These are phyloP conservation scores for Myotis pilosus DNA, from an alignment of 2,797 vertebrate genomes.

Conservation along the genomic window DNA sequence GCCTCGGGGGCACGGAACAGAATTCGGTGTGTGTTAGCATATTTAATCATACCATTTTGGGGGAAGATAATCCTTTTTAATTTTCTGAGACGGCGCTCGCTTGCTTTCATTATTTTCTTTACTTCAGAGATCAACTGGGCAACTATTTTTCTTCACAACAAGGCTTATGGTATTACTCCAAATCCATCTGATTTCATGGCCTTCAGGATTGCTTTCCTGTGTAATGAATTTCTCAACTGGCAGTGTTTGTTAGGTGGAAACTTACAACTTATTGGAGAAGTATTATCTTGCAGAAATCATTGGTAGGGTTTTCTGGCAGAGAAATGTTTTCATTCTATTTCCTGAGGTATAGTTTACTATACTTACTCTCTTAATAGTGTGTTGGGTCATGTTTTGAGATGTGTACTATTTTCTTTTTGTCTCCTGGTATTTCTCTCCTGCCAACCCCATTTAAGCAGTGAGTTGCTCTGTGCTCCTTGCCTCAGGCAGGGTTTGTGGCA, in stretches of 20 bases:
- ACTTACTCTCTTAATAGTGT: not conserved
- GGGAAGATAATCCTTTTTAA: slow-evolving; percentile 55
- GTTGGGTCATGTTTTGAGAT: not conserved
- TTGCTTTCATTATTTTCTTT: slow-evolving; percentile 64
- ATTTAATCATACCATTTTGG: slow-evolving; percentile 60
- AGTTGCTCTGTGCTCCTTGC: not conserved
- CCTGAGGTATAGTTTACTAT: not conserved
- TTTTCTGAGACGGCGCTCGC: not conserved
- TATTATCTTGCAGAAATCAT: slow-evolving; percentile 22
- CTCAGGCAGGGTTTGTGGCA: not conserved
- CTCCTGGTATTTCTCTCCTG: not conserved
- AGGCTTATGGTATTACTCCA: slow-evolving; percentile 42
- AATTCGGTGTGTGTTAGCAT: slow-evolving; percentile 28
- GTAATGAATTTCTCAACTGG: slow-evolving; percentile 59
- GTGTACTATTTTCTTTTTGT: not conserved
- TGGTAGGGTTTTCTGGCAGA: not conserved
- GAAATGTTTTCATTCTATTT: not conserved
- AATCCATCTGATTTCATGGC: slow-evolving; percentile 53
- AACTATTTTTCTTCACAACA: slow-evolving; percentile 61
- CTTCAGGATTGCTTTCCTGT: slow-evolving; percentile 46
- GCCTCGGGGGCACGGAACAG: not conserved
- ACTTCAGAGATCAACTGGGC: slow-evolving; percentile 56
- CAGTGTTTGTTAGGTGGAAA: slow-evolving; percentile 55
- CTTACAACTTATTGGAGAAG: not conserved
- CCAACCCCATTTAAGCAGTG: not conserved